Conservation (phyloP, 2,113 vertebrate species). For the Egretta garzetta region DNA sequence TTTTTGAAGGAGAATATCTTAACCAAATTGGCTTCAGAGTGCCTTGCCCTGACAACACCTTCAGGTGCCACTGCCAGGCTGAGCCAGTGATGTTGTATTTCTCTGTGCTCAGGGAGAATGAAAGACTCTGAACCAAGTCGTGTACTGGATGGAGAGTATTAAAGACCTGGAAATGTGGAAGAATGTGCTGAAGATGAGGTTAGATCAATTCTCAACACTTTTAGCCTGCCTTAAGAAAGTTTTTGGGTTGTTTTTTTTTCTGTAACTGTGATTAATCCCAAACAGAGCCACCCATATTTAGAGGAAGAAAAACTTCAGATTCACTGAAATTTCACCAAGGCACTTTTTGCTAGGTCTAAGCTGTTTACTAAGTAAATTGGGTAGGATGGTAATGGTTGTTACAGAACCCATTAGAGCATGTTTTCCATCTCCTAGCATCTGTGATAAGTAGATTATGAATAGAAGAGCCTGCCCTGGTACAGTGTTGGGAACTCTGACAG, state of each 20-base stretch:
- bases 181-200: background rate
- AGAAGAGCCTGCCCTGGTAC: background rate
- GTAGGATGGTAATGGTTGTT: background rate
- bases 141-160: fast-evolving
- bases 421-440: background rate
- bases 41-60: background rate
- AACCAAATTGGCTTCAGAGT: background rate
- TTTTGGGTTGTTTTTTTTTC: background rate
- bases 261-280: background rate
- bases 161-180: background rate
- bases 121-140: background rate
- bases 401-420: background rate
- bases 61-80: background rate
- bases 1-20: background rate
- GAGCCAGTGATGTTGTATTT: background rate
- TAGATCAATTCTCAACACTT: background rate
- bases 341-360: background rate
- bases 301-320: background rate
- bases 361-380: background rate
- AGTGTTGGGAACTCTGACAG: background rate
- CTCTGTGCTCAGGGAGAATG: background rate
- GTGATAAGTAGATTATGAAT: background rate
- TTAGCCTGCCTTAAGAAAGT: background rate
- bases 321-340: background rate
- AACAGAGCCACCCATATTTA: background rate